phyloP scores from a whole-genome alignment of 37 sponge, comb jelly and placozoan species.

The Bolinopsis microptera region DNA sequence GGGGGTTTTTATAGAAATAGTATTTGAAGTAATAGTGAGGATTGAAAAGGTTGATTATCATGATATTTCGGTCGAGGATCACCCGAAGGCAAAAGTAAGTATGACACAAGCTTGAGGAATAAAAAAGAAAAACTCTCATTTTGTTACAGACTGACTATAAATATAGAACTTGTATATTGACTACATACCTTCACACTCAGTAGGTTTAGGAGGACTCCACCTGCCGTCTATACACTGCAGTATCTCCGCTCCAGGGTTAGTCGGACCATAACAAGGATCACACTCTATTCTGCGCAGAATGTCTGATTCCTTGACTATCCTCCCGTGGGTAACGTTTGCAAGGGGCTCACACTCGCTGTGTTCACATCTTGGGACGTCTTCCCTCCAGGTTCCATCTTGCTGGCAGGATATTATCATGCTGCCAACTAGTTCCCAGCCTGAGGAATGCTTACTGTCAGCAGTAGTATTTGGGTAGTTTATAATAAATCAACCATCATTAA shows the following conservation, averaged over 20 bases:
- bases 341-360: not conserved
- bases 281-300: not conserved
- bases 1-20: too few species aligned
- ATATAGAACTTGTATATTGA: too few species aligned
- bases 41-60: too few species aligned
- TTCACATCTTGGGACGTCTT: not conserved
- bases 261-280: not conserved
- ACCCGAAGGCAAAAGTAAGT: too few species aligned
- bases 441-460: too few species aligned
- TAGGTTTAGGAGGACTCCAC: not conserved
- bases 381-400: conserved; percentile 5
- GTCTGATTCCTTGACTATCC: not conserved
- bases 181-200: conserved; percentile 53
- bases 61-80: too few species aligned
- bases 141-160: too few species aligned
- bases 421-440: not conserved
- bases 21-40: too few species aligned
- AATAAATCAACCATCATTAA: too few species aligned
- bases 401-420: not conserved
- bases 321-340: not conserved
- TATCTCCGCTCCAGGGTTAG: not conserved
- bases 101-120: too few species aligned
- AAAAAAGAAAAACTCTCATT: too few species aligned
- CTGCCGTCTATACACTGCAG: not conserved
- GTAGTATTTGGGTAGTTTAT: too few species aligned